These are phyloP conservation scores for Megaceryle maxima DNA, from an alignment of 2,113 vertebrate genomes.

Conservation along the genomic window DNA sequence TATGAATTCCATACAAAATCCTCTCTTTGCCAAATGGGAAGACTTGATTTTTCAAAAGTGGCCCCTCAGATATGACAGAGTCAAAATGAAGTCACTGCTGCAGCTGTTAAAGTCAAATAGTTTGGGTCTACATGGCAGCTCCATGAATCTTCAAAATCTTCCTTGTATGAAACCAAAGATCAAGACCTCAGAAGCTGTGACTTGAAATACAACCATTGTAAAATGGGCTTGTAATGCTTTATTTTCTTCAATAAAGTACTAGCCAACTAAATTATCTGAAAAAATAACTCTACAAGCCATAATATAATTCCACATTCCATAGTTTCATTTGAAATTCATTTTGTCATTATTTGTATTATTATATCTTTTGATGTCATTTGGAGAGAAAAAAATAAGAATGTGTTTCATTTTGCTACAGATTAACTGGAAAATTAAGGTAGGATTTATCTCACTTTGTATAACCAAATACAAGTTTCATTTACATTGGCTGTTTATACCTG, in stretches of 20 bases:
- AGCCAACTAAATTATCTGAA: neutral
- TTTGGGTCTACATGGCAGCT: neutral
- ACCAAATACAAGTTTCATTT: neutral
- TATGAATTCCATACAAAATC: neutral
- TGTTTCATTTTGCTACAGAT: neutral
- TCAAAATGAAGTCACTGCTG: neutral
- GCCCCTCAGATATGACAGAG: neutral
- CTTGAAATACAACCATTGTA: neutral
- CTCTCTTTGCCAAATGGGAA: neutral
- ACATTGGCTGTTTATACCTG: neutral
- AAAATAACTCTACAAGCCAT: neutral
- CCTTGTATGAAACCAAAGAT: neutral
- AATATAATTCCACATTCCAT: neutral
- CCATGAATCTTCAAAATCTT: neutral
- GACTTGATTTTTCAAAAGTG: neutral
- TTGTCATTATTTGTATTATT: neutral
- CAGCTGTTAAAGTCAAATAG: neutral
- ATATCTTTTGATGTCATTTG: neutral
- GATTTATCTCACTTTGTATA: neutral
- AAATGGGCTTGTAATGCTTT: neutral
- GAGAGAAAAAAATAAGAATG: neutral
- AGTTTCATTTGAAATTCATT: neutral
- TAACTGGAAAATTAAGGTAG: neutral
- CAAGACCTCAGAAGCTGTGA: neutral
- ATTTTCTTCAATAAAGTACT: neutral